Percentiles rank a stretch among this genome's conserved stretches.
phyloP scores from a whole-genome alignment of 2,113 vertebrate genomes.

The Hyperoodon ampullatus region DNA sequence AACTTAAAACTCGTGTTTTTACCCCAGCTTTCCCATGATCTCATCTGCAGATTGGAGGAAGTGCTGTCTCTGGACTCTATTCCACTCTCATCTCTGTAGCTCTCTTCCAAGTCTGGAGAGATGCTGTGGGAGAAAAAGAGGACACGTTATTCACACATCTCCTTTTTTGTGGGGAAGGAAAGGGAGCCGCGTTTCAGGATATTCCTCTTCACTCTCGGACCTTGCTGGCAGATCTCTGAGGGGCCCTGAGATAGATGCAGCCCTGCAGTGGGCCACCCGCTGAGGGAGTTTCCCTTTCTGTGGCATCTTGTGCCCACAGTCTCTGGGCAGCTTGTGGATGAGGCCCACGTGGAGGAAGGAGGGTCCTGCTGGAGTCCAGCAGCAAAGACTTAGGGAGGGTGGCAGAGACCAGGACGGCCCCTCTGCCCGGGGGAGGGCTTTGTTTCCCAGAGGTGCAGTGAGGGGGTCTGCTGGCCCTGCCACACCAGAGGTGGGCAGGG shows the following conservation, averaged over 20 bases:
- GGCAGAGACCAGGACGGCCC: not conserved
- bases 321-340: not conserved
- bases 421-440: not conserved
- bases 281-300: not conserved
- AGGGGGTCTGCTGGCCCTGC: not conserved
- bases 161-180: not conserved
- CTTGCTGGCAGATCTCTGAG: not conserved
- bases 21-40: not conserved
- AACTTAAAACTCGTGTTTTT: not conserved
- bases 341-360: not conserved
- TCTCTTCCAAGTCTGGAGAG: not conserved
- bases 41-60: not conserved
- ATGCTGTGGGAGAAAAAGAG: not conserved
- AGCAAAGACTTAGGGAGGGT: not conserved
- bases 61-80: not conserved
- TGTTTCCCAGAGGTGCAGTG: not conserved
- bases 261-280: not conserved
- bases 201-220: not conserved
- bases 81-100: not conserved
- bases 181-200: not conserved
- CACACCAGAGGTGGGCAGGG: too few relatives aligned
- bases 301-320: not conserved
- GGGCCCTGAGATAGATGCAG: not conserved
- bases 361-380: not conserved
- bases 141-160: accelerated